Evolutionary conservation across 1,140 invertebrate species (phyloP).

Genomic region (Apocrypta bakeri): DNA sequence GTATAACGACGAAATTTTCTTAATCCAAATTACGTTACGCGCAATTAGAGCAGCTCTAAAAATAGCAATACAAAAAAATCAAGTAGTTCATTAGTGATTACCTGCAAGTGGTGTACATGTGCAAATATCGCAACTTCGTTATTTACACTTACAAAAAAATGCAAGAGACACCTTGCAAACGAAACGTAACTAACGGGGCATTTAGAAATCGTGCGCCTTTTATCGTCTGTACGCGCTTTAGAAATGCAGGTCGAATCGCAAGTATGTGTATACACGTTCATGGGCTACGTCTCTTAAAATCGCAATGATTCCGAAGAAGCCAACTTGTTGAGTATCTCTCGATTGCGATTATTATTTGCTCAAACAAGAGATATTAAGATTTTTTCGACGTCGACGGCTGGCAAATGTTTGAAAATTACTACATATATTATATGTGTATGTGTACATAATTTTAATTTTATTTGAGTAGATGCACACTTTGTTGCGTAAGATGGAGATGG

Average conservation of each 20-base stretch:
- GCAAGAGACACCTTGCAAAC: conserved; percentile 28
- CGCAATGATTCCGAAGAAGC: not conserved
- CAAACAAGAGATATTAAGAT: not conserved
- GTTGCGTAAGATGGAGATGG: not conserved
- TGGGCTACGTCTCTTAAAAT: not conserved
- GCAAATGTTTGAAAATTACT: too few relatives aligned
- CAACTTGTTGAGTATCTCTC: not conserved
- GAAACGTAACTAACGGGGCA: conserved; percentile 47
- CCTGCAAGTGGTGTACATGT: not conserved
- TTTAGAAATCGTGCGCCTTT: conserved; percentile 53
- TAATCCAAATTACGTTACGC: too few relatives aligned
- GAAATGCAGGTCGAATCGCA: conserved; percentile 21
- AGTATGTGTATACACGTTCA: not conserved
- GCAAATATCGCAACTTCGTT: not conserved
- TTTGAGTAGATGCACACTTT: too few relatives aligned
- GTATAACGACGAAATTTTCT: too few relatives aligned
- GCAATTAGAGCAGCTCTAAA: too few relatives aligned
- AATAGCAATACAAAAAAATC: too few relatives aligned
- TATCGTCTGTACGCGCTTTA: not conserved
- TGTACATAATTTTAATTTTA: too few relatives aligned
- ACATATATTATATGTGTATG: too few relatives aligned
- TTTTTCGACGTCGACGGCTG: not conserved
- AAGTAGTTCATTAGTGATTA: not conserved
- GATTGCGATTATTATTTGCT: not conserved
- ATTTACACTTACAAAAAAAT: not conserved